Conservation (phyloP, 2,888 invertebrate genomes). For the Priocnemis perturbator region DNA sequence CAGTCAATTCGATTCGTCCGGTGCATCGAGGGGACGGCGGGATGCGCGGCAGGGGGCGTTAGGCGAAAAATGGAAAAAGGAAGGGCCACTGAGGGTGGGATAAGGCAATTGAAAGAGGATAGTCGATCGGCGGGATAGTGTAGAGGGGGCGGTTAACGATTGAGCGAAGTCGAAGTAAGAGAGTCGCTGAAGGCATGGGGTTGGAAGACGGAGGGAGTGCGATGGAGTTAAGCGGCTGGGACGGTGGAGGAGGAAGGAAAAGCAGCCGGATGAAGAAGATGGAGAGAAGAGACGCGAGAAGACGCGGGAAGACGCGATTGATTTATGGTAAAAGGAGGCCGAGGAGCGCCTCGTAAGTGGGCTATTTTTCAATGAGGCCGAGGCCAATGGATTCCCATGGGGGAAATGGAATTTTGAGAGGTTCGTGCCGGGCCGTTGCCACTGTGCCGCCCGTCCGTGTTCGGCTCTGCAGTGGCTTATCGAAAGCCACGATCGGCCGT, state of each 20-base stretch:
- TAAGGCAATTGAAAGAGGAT: not conserved
- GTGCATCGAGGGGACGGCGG: not conserved
- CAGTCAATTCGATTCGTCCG: conserved; percentile 8
- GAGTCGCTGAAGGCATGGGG: not conserved
- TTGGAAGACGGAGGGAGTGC: conserved; percentile 20
- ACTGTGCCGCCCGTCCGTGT: not conserved
- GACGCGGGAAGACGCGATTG: conserved; percentile 47
- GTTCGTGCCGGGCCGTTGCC: conserved; percentile 30
- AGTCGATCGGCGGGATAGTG: not conserved
- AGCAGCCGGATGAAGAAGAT: conserved; percentile 6
- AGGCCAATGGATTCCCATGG: conserved; percentile 51
- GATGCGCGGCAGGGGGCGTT: not conserved
- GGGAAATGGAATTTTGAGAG: conserved; percentile 64
- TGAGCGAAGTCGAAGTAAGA: not conserved
- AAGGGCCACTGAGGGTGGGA: not conserved
- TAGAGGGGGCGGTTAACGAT: not conserved
- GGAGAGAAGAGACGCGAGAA: conserved; percentile 22
- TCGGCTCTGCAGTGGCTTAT: conserved; percentile 10
- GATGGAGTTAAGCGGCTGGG: not conserved
- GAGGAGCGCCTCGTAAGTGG: conserved; percentile 52
- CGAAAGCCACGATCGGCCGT: conserved; percentile 48
- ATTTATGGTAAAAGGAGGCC: conserved; percentile 56
- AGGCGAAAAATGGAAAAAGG: conserved; percentile 9
- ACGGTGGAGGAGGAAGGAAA: conserved; percentile 6
- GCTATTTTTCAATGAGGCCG: conserved; percentile 59